phyloP scores from a whole-genome alignment of 2,797 vertebrate genomes.

The Otolemur crassicaudatus region DNA sequence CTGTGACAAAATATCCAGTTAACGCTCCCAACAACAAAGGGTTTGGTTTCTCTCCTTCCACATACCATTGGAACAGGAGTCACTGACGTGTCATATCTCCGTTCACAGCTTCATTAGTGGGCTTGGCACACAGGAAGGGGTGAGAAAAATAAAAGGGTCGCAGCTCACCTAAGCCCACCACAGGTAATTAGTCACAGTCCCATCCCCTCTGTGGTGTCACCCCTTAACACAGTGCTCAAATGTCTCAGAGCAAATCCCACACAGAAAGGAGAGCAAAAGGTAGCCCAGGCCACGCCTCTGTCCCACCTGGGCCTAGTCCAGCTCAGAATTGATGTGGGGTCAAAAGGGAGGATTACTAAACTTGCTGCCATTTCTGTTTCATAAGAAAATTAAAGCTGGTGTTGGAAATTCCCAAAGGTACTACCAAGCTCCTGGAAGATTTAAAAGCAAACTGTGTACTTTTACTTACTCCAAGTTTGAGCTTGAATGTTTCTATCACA shows the following conservation, averaged over 20 bases:
- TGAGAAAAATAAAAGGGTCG: constrained; percentile 8
- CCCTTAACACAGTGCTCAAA: neutral
- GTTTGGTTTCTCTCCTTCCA: constrained; percentile 79
- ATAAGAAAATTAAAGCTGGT: constrained; percentile 1
- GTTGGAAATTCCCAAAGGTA: neutral
- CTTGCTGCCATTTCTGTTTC: neutral
- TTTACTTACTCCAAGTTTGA: neutral
- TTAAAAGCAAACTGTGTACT: neutral
- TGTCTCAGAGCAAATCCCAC: neutral
- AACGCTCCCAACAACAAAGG: constrained; percentile 72
- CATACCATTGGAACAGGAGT: neutral
- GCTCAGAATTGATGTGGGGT: neutral
- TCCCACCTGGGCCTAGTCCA: neutral
- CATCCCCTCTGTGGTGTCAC: neutral
- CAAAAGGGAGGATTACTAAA: neutral
- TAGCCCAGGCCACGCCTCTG: neutral
- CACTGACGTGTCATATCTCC: neutral
- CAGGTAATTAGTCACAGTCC: constrained; percentile 26
- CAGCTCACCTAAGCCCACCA: neutral
- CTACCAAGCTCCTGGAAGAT: neutral
- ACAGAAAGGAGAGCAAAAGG: neutral
- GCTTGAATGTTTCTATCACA: neutral
- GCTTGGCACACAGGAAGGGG: constrained; percentile 13
- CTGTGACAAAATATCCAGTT: constrained; percentile 77
- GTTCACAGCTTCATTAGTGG: constrained; percentile 39